A percentile compares a stretch with the other conserved stretches of the same genome.
Conservation (phyloP, 2,113 vertebrate species). For the Grammatotria lemairii region DNA sequence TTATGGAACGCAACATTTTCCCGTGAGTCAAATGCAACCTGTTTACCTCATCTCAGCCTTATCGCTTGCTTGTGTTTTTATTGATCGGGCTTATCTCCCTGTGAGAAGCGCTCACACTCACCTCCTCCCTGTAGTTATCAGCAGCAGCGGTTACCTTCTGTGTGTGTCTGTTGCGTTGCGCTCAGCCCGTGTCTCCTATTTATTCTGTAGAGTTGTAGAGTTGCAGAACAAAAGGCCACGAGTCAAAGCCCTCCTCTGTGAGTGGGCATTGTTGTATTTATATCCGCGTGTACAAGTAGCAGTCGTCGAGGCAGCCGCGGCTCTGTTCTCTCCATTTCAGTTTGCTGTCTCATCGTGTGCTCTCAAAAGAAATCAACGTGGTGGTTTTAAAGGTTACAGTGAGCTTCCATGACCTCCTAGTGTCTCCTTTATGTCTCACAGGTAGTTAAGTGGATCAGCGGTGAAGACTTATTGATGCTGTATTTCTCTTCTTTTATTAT, state of each 20-base stretch:
- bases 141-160: neutral
- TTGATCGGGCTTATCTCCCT: conserved; percentile 27
- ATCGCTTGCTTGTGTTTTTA: conserved; percentile 28
- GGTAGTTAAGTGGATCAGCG: neutral
- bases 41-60: neutral
- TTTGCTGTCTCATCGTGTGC: conserved; percentile 3
- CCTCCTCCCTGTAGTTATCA: conserved; percentile 7
- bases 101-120: neutral
- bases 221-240: conserved; percentile 39
- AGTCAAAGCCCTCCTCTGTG: conserved; percentile 34
- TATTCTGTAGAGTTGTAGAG: conserved; percentile 37
- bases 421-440: neutral
- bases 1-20: neutral
- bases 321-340: neutral
- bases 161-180: neutral
- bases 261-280: conserved; percentile 50
- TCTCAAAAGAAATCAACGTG: conserved; percentile 7
- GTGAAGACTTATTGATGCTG: neutral
- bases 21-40: neutral
- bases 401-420: neutral
- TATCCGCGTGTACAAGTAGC: neutral
- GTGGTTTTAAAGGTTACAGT: conserved; percentile 21
- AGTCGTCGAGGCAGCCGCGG: neutral
- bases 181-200: conserved; percentile 27
- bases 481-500: neutral